Percentiles rank a stretch among this genome's conserved stretches.
These are phyloP conservation scores for Pheosia tremula DNA, from an alignment of 2,888 invertebrate species.

Conservation along the genomic window DNA sequence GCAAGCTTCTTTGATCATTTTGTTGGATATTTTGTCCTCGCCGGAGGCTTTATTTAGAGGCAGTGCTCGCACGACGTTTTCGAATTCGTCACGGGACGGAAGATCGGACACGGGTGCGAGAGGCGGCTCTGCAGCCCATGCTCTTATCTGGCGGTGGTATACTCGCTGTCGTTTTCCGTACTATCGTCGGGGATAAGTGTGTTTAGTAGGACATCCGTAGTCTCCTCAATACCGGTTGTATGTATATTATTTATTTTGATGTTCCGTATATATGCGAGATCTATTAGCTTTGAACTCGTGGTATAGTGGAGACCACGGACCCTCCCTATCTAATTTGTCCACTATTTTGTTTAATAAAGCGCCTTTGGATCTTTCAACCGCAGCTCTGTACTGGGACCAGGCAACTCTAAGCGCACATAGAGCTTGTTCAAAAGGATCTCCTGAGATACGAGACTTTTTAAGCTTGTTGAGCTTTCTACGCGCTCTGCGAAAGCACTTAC, in stretches of 20 bases:
- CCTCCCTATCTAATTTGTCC: not conserved
- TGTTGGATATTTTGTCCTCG: slow-evolving; percentile 1
- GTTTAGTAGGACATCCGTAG: no score
- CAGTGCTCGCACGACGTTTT: not conserved
- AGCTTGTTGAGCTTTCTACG: not conserved
- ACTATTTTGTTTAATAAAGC: not conserved
- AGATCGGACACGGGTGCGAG: no score
- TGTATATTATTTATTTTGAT: no score
- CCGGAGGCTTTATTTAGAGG: slow-evolving; percentile 8
- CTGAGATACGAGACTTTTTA: not conserved
- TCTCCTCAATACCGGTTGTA: no score
- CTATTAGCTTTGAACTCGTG: not conserved
- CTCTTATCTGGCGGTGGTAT: no score
- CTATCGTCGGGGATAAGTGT: no score
- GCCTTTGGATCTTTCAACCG: not conserved
- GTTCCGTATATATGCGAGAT: no score
- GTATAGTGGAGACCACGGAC: not conserved
- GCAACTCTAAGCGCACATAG: not conserved
- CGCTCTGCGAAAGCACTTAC: not conserved
- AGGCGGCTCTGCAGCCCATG: no score
- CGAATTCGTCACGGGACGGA: no score
- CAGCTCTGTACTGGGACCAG: not conserved
- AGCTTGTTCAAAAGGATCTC: not conserved
- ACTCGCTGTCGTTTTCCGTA: not conserved
- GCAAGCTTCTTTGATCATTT: slow-evolving; percentile 3